Base-by-base conservation (phyloP, 2,888 invertebrate genomes). In the Idaea biselata region DNA sequence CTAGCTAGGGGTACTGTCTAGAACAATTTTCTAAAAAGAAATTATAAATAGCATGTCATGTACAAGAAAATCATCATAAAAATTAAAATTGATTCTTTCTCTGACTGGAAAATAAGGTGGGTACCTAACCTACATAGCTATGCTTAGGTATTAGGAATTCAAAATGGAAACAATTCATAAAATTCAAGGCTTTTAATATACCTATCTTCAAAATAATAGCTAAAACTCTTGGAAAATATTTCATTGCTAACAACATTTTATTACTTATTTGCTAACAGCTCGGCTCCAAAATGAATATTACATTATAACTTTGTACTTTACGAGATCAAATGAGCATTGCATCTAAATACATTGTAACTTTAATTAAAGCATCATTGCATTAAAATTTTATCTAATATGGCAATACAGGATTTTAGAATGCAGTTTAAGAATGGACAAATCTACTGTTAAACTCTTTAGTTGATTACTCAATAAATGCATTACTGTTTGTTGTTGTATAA, bases 401-500 rank as follows among this genome's bases (percentile, higher is more conserved):
- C 65, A 70, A 69, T 73, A 63, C 63, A 66, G 65, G 31, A 44
- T 57, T 11, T 44, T 44, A 44, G 11, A 44, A 7, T 7, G 44
- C 44, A 66, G 25, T n/a, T 31, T 58, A 58, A 62, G 63, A 57
- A 63, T 63, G 63, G 63, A 62, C 56, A 60, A 61, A 53, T 33
- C 59, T 70, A 70, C 69, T 71, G 66, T 57, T 53, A 58, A 55
- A 60, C 58, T 59, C 59, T 67, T 62, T 33, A 61, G 69, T 69
- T 61, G 32, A 63, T 62, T 33, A 61, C 68, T 70, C 60, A 44
- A 63, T 70, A 70, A 77, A 79, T 75, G 75, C 72, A 73, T 80
- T 77, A 90, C 70, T 86, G 80, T 70, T 88, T 90, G 67, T 75
- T 80, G 68, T 96, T 96, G 81, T 96, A 97, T 75, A 97, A 93